Conservation (phyloP, 2,888 invertebrate genomes). For the Iselma pallidipennis region DNA sequence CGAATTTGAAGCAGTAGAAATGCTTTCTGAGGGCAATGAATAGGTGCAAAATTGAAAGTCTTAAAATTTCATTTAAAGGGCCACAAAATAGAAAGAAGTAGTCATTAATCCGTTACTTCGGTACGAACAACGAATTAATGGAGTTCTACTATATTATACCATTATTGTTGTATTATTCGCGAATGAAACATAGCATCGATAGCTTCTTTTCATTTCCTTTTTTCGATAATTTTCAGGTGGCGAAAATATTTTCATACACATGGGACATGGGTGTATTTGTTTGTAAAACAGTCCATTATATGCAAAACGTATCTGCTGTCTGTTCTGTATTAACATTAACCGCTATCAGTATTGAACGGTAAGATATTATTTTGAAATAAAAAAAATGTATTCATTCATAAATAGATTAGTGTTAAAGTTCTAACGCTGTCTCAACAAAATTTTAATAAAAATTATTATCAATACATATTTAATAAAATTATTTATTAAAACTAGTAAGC, state of each 20-base stretch:
- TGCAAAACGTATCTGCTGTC: conserved; percentile 72
- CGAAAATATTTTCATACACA: conserved; percentile 68
- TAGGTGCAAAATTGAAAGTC: too few species aligned
- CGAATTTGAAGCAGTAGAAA: too few species aligned
- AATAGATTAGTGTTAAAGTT: not conserved
- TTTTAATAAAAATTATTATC: not conserved
- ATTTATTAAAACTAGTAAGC: conserved; percentile 9
- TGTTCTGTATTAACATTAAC: conserved; percentile 74
- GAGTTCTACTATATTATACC: too few species aligned
- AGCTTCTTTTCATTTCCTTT: too few species aligned
- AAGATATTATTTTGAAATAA: conserved; percentile 34
- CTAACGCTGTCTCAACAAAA: not conserved
- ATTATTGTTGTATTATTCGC: too few species aligned
- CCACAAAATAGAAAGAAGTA: too few species aligned
- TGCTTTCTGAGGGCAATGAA: too few species aligned
- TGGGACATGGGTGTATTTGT: conserved; percentile 70
- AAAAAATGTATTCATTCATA: conserved; percentile 11
- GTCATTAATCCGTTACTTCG: too few species aligned
- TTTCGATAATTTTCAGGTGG: conserved; percentile 59
- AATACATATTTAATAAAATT: not conserved
- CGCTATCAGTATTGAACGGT: conserved; percentile 75
- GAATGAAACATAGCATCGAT: too few species aligned
- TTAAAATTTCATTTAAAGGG: too few species aligned
- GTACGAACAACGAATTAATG: too few species aligned
- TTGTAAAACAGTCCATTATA: conserved; percentile 71